Conservation (phyloP, 2,797 vertebrate genomes). For the Tokudaia muenninki region DNA sequence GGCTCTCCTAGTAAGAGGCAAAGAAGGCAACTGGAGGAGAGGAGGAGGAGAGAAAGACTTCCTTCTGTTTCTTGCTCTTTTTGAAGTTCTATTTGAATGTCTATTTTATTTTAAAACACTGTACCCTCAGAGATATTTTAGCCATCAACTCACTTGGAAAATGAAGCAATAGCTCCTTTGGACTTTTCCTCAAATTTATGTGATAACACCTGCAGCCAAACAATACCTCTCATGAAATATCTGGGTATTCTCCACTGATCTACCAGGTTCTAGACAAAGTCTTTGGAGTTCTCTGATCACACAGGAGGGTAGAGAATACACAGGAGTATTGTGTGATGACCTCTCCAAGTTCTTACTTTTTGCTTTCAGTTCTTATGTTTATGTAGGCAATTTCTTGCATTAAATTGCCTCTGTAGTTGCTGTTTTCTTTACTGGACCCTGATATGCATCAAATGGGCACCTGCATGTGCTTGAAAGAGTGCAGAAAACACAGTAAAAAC, state of each 20-base stretch:
- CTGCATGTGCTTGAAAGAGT: background rate
- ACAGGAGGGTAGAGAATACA: background rate
- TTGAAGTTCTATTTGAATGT: background rate
- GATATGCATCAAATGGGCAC: background rate
- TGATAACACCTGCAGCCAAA: background rate
- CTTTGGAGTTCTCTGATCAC: background rate
- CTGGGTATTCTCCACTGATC: background rate
- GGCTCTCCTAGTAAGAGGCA: background rate
- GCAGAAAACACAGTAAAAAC: background rate
- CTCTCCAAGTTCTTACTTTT: background rate
- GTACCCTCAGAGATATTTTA: background rate
- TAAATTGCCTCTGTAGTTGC: background rate
- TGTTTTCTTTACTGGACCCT: slow-evolving; percentile 19
- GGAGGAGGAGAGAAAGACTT: background rate
- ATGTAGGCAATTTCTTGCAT: background rate
- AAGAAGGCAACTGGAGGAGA: background rate
- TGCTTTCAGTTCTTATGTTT: background rate
- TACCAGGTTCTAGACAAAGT: background rate
- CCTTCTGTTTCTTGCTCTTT: slow-evolving; percentile 21
- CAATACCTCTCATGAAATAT: background rate
- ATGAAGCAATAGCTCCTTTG: background rate
- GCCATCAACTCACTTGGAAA: background rate
- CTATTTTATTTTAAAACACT: background rate
- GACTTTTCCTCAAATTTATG: background rate
- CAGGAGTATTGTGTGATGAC: background rate